phyloP scores from a whole-genome alignment of 2,888 invertebrate genomes.

The Seira sanloemensis region DNA sequence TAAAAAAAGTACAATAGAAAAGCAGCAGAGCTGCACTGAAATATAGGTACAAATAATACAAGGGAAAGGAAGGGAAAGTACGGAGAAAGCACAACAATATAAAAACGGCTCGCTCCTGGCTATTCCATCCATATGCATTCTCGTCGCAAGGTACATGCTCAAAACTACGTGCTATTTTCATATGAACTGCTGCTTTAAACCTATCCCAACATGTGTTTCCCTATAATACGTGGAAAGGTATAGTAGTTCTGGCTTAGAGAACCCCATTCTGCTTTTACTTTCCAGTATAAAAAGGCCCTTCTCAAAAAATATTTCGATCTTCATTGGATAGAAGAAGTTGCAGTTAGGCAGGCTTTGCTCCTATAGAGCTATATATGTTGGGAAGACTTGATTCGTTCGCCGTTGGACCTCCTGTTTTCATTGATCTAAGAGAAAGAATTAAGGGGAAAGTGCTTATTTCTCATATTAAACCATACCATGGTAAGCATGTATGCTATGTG shows the following conservation, averaged over 20 bases:
- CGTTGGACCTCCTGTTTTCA: constrained; percentile 71
- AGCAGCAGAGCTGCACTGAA: too few relatives aligned
- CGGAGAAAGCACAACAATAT: too few relatives aligned
- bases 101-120: too few relatives aligned
- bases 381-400: constrained; percentile 66
- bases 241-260: neutral
- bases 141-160: too few relatives aligned
- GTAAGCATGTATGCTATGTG: neutral
- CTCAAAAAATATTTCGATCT: constrained; percentile 54
- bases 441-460: constrained; percentile 27
- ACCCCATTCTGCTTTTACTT: neutral
- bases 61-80: constrained; percentile 3
- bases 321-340: constrained; percentile 63
- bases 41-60: too few relatives aligned
- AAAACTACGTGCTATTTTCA: too few relatives aligned
- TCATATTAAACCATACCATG: constrained; percentile 16
- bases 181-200: too few relatives aligned
- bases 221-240: neutral
- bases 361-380: constrained; percentile 61
- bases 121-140: too few relatives aligned
- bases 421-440: constrained; percentile 65
- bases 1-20: too few relatives aligned
- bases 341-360: constrained; percentile 65
- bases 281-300: neutral
- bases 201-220: neutral